Conservation (phyloP, 1,140 invertebrate species). For the Heliconius himera region DNA sequence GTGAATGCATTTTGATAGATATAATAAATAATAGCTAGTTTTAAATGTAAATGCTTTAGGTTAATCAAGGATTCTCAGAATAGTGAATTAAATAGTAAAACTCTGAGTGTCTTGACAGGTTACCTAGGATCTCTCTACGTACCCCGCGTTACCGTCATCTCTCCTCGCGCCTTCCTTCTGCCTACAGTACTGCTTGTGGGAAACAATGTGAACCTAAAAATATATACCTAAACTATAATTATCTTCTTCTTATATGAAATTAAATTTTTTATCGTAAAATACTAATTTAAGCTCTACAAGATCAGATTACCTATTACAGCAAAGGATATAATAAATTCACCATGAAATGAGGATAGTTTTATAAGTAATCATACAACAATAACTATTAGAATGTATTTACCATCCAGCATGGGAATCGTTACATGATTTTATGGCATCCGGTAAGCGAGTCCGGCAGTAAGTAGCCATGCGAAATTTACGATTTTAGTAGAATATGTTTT, state of each 20-base stretch:
- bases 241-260: not conserved
- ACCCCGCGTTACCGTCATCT: too few species aligned
- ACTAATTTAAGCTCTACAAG: not conserved
- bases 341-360: not conserved
- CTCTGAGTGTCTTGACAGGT: too few species aligned
- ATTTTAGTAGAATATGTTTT: not conserved
- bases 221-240: too few species aligned
- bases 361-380: constrained; percentile 5
- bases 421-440: constrained; percentile 1
- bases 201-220: too few species aligned
- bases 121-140: too few species aligned
- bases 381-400: constrained; percentile 4
- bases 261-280: not conserved
- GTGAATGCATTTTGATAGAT: not conserved
- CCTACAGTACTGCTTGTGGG: too few species aligned
- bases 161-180: too few species aligned
- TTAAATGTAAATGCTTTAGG: too few species aligned
- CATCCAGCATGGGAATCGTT: not conserved
- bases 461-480: not conserved
- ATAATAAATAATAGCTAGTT: too few species aligned
- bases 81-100: too few species aligned
- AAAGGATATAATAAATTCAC: not conserved
- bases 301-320: not conserved
- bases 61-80: too few species aligned
- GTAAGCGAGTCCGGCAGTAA: not conserved